These are phyloP conservation scores for Macrophya alboannulata DNA, from an alignment of 2,888 invertebrate genomes.

Conservation along the genomic window DNA sequence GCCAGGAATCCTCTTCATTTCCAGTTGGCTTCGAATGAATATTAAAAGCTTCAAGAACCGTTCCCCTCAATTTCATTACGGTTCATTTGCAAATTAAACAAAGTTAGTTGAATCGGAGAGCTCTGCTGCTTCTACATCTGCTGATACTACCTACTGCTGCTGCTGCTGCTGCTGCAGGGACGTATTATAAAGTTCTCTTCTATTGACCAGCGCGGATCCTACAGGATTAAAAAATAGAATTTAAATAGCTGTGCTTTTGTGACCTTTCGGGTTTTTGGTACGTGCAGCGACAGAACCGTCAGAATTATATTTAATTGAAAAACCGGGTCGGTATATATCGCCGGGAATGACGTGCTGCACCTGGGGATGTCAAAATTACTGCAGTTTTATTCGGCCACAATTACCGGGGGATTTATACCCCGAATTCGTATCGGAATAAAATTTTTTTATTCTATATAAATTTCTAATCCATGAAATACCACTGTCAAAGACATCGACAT, in stretches of 20 bases:
- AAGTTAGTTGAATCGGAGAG: not conserved
- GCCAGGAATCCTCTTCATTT: constrained; percentile 39
- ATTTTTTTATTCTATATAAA: not conserved
- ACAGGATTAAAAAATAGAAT: constrained; percentile 12
- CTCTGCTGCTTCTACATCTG: not conserved
- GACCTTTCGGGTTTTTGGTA: constrained; percentile 11
- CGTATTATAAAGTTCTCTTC: not conserved
- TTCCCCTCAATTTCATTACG: constrained; percentile 39
- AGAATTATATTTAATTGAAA: constrained; percentile 1
- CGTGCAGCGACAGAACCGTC: not conserved
- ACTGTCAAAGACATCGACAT: not conserved
- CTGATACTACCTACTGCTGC: not conserved
- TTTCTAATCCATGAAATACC: constrained; percentile 13
- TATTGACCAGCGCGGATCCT: constrained; percentile 31
- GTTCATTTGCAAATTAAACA: constrained; percentile 49
- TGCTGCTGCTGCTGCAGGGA: not conserved
- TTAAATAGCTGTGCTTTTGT: constrained; percentile 15
- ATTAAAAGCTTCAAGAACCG: constrained; percentile 32
- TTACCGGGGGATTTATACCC: constrained; percentile 17
- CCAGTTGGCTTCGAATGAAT: constrained; percentile 42
- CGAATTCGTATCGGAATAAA: not conserved
- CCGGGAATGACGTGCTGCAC: constrained; percentile 12
- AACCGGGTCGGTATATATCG: constrained; percentile 2
- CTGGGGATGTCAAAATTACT: constrained; percentile 31
- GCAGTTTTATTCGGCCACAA: not conserved